Evolutionary conservation across 2,113 vertebrate genomes (phyloP).

Genomic region (Ovibos moschatus): DNA sequence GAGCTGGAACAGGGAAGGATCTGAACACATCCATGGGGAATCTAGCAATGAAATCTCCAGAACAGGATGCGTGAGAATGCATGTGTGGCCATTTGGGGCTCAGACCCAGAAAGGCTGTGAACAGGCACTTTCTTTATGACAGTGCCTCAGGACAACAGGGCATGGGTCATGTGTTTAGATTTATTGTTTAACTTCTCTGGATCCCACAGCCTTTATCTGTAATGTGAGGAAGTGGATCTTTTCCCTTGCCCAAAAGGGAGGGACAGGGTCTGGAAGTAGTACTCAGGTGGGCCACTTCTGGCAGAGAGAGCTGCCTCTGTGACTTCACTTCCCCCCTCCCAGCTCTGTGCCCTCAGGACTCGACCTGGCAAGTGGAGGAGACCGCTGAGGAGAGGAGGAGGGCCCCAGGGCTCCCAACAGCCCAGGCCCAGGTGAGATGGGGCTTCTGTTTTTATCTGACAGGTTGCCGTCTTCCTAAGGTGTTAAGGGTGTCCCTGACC

Average conservation of each 20-base stretch:
- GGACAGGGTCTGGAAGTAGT: background rate
- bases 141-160: background rate
- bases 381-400: background rate
- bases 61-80: background rate
- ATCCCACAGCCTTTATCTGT: background rate
- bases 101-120: background rate
- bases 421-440: constrained; percentile 58
- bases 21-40: background rate
- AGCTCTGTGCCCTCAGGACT: constrained; percentile 55
- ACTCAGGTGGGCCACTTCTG: background rate
- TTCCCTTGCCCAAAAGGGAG: background rate
- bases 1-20: background rate
- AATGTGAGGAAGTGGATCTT: background rate
- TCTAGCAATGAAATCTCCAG: background rate
- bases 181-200: background rate
- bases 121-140: background rate
- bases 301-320: background rate
- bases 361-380: background rate
- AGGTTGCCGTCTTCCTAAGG: background rate
- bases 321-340: background rate
- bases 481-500: background rate
- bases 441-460: background rate
- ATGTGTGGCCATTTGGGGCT: background rate
- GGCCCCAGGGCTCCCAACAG: background rate
- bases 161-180: background rate